Conservation (phyloP, 2,113 vertebrate genomes). For the Heteronetta atricapilla region DNA sequence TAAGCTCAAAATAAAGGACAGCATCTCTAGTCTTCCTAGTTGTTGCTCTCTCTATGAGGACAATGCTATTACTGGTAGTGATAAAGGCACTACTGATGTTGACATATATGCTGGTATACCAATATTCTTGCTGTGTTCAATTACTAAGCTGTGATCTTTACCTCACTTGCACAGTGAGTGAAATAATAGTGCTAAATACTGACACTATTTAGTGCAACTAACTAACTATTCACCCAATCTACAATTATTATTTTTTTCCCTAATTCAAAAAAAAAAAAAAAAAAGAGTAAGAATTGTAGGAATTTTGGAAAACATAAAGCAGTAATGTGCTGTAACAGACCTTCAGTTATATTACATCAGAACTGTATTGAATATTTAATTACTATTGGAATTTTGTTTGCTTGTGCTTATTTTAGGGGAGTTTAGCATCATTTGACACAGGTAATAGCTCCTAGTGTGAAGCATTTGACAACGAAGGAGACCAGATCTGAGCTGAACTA, state of each 20-base stretch:
- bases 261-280: neutral
- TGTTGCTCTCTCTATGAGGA: neutral
- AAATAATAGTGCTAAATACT: too few species aligned
- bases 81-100: neutral
- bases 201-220: neutral
- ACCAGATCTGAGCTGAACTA: accelerated
- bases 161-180: neutral
- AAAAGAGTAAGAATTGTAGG: neutral
- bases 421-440: neutral
- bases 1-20: neutral
- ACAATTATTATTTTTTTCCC: neutral
- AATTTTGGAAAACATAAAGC: neutral
- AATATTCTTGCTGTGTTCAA: neutral
- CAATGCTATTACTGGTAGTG: neutral
- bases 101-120: neutral
- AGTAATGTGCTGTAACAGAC: neutral
- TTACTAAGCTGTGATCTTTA: neutral
- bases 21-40: neutral
- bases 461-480: neutral
- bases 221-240: neutral
- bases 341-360: neutral
- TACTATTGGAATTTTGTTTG: neutral
- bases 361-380: neutral
- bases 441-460: neutral
- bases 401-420: neutral